These are phyloP conservation scores for Corythaixoides concolor DNA, from an alignment of 2,113 vertebrate species.

Conservation along the genomic window DNA sequence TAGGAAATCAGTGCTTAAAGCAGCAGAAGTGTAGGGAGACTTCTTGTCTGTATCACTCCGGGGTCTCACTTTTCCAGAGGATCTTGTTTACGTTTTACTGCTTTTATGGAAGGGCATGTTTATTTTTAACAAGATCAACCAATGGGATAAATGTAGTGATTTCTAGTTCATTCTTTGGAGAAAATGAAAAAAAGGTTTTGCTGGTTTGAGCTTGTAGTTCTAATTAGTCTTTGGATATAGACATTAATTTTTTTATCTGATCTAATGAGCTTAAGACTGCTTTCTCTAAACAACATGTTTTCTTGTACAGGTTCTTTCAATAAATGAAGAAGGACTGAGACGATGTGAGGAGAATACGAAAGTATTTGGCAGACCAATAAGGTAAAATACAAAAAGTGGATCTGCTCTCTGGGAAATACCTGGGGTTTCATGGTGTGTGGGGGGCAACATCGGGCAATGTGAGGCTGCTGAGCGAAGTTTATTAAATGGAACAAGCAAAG, in stretches of 20 bases:
- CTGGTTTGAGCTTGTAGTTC: neutral
- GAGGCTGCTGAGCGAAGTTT: neutral
- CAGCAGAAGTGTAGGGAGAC: neutral
- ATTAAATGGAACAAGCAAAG: neutral
- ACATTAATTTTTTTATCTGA: neutral
- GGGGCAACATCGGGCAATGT: neutral
- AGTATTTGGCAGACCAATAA: constrained; percentile 92
- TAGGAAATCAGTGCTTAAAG: neutral
- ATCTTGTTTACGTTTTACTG: neutral
- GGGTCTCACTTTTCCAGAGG: neutral
- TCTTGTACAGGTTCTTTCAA: constrained; percentile 85
- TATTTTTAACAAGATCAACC: neutral
- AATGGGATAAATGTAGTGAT: neutral
- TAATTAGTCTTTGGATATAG: neutral
- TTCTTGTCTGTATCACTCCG: neutral
- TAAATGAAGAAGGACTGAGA: constrained; percentile 94
- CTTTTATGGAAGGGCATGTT: neutral
- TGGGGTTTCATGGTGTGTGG: accelerated
- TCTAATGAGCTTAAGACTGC: neutral
- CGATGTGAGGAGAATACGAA: constrained; percentile 93
- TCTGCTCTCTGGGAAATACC: neutral
- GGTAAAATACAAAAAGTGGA: constrained; percentile 68
- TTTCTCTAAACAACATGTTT: neutral
- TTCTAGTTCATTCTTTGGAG: neutral
- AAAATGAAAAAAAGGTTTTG: neutral